phyloP scores from a whole-genome alignment of 2,113 vertebrate genomes.

The Cyprinodon brontotheroides region DNA sequence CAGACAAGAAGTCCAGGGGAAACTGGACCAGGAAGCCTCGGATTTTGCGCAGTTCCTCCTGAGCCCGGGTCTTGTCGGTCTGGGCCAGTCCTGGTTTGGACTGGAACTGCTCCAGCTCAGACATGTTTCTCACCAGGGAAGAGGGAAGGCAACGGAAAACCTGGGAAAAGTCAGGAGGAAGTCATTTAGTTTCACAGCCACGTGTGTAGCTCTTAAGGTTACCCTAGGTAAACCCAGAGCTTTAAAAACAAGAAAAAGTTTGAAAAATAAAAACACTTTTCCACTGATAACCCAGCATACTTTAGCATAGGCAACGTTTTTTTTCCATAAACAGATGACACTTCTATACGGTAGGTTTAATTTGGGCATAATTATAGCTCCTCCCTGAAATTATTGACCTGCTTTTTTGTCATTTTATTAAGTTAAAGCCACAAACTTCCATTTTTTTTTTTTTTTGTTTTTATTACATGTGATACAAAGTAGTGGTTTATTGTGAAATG shows the following conservation, averaged over 20 bases:
- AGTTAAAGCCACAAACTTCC: not conserved
- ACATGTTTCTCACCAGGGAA: conserved; percentile 90
- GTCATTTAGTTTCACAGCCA: not conserved
- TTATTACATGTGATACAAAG: not conserved
- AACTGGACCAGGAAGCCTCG: conserved; percentile 96
- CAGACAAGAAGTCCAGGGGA: conserved; percentile 93
- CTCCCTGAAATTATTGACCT: not conserved
- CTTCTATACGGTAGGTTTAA: not conserved
- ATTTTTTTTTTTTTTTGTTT: not conserved
- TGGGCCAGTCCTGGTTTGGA: conserved; percentile 83
- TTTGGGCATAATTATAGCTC: not conserved
- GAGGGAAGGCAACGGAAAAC: conserved; percentile 95
- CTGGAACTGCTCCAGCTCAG: conserved; percentile 89
- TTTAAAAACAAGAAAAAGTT: not conserved
- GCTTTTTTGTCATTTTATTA: not conserved
- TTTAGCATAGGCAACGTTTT: not conserved
- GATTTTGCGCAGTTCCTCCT: conserved; percentile 93
- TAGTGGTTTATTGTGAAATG: not conserved
- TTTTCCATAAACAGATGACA: not conserved
- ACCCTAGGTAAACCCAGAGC: not conserved
- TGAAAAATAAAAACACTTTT: not conserved
- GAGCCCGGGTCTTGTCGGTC: conserved; percentile 83
- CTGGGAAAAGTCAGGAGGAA: conserved; percentile 66
- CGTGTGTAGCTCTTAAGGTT: not conserved
- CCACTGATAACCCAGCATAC: not conserved